Evolutionary conservation across 2,888 invertebrate genomes (phyloP).

Genomic region (Limnephilus marmoratus): DNA sequence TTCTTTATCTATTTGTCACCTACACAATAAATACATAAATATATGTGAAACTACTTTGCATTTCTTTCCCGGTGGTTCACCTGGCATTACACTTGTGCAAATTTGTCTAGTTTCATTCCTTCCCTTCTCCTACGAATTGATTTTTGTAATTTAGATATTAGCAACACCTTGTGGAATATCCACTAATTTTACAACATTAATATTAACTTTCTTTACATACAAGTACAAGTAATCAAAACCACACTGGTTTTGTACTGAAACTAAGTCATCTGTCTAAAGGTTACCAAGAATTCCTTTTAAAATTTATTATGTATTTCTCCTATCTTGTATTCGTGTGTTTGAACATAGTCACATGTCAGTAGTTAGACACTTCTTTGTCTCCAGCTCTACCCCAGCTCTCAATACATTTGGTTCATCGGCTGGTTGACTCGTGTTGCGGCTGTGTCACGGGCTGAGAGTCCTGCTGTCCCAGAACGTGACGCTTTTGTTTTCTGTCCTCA

Average conservation of each 20-base stretch:
- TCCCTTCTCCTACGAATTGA: not conserved
- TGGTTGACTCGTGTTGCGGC: constrained; percentile 18
- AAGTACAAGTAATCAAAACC: too few species aligned
- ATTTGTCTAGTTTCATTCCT: not conserved
- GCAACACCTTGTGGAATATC: not conserved
- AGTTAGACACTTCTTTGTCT: not conserved
- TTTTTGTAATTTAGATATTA: not conserved
- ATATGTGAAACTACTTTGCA: too few species aligned
- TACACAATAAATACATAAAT: too few species aligned
- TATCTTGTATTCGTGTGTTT: not conserved
- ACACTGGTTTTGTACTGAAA: too few species aligned
- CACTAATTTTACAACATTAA: too few species aligned
- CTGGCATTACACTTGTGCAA: too few species aligned
- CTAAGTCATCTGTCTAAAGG: too few species aligned
- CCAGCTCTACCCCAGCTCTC: not conserved
- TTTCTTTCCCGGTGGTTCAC: too few species aligned
- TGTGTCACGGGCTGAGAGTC: constrained; percentile 7
- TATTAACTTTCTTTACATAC: too few species aligned
- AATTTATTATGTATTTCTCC: not conserved
- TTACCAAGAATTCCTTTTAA: too few species aligned
- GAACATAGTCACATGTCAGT: not conserved
- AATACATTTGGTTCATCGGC: constrained; percentile 8
- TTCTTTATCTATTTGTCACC: too few species aligned
- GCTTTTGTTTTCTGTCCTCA: constrained; percentile 65
- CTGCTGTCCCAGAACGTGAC: constrained; percentile 58